Evolutionary conservation across 2,888 invertebrate species (phyloP).

Genomic region (Epinotia brunnichana): DNA sequence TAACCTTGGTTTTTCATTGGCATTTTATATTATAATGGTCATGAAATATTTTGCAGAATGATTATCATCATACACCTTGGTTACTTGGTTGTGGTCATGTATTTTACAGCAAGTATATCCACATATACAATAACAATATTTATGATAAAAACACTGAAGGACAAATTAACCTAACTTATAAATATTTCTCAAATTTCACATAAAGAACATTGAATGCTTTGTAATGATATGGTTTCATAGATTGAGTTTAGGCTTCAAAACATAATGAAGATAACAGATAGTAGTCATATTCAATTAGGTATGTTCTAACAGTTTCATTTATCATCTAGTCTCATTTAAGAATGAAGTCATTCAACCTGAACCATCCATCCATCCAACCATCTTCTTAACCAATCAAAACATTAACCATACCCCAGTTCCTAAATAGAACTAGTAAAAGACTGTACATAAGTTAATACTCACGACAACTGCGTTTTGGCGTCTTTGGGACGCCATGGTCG

Average conservation of each 20-base stretch:
- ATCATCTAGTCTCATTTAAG: neutral
- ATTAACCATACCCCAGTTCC: neutral
- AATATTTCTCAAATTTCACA: neutral
- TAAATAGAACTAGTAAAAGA: neutral
- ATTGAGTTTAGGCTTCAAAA: neutral
- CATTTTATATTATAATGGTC: no score
- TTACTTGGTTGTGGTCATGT: neutral
- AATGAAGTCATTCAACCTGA: neutral
- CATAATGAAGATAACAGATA: neutral
- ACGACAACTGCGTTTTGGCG: constrained; percentile 72
- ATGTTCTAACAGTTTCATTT: no score
- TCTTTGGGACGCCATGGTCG: constrained; percentile 67
- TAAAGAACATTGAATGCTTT: neutral
- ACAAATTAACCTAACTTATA: constrained; percentile 26
- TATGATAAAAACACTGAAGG: neutral
- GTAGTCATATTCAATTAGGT: no score
- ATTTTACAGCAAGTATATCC: neutral
- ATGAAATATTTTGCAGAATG: no score
- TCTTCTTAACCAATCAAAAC: neutral
- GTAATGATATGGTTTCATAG: neutral
- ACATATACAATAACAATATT: neutral
- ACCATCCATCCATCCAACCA: no score
- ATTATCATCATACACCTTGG: neutral
- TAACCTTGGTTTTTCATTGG: neutral
- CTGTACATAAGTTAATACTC: constrained; percentile 53